These are phyloP conservation scores for Myopa tessellatipennis DNA, from an alignment of 2,888 invertebrate species.

Conservation along the genomic window DNA sequence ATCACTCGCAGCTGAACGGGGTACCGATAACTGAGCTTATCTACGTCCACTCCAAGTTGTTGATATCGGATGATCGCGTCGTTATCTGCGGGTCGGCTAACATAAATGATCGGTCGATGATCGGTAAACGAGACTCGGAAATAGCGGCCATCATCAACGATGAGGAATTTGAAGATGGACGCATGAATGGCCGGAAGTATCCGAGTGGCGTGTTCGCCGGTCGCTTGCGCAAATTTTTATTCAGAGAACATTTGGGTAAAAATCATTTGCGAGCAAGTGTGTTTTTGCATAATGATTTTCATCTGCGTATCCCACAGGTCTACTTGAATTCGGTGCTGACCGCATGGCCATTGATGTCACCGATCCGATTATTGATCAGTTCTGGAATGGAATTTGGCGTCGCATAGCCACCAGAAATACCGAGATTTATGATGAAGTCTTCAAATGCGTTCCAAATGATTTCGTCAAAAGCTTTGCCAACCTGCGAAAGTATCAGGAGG, in stretches of 20 bases:
- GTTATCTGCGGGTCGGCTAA: slow-evolving; percentile 98
- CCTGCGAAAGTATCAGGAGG: slow-evolving; percentile 81
- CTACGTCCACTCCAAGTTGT: slow-evolving; percentile 96
- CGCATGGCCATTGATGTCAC: slow-evolving; percentile 72
- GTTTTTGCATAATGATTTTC: neutral
- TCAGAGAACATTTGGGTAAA: slow-evolving; percentile 91
- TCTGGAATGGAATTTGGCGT: slow-evolving; percentile 89
- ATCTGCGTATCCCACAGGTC: slow-evolving; percentile 57
- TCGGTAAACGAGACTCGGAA: slow-evolving; percentile 95
- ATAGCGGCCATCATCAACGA: slow-evolving; percentile 90
- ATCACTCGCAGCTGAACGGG: slow-evolving; percentile 81
- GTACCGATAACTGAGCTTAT: slow-evolving; percentile 92
- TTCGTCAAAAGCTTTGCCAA: slow-evolving; percentile 81
- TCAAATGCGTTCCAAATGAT: slow-evolving; percentile 91
- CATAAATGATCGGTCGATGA: slow-evolving; percentile 95
- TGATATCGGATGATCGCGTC: slow-evolving; percentile 92
- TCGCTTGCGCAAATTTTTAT: slow-evolving; percentile 84
- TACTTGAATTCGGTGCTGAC: slow-evolving; percentile 69
- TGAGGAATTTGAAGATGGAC: slow-evolving; percentile 81
- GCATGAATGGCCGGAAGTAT: slow-evolving; percentile 84
- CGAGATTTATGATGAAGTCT: slow-evolving; percentile 90
- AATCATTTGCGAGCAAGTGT: slow-evolving; percentile 51
- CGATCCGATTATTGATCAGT: slow-evolving; percentile 84
- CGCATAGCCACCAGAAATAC: slow-evolving; percentile 85
- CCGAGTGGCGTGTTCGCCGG: slow-evolving; percentile 90